Conservation (phyloP, 2,113 vertebrate genomes). For the Diphyllodes magnificus region DNA sequence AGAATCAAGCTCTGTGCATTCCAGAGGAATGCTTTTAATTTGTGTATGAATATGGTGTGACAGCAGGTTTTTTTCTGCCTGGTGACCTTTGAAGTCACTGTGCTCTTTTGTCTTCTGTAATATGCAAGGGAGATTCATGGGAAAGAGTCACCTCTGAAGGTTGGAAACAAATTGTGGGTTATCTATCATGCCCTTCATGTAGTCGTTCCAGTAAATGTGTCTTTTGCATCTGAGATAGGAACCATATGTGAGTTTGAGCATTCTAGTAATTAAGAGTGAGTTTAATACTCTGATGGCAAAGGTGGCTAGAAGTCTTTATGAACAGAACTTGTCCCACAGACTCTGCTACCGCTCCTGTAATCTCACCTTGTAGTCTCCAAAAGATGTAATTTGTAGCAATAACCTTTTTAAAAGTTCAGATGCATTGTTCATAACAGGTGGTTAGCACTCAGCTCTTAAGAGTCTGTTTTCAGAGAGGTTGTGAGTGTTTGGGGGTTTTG, state of each 20-base stretch:
- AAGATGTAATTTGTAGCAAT: background rate
- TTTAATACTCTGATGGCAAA: background rate
- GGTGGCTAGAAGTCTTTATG: background rate
- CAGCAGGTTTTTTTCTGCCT: background rate
- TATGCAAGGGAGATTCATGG: background rate
- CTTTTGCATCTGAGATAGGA: background rate
- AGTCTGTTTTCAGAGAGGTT: background rate
- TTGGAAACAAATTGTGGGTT: background rate
- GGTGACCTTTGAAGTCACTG: background rate
- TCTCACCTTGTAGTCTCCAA: background rate
- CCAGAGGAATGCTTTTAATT: background rate
- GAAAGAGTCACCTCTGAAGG: background rate
- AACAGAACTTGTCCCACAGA: background rate
- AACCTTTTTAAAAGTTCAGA: background rate
- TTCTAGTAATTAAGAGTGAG: conserved; percentile 3
- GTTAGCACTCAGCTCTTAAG: background rate
- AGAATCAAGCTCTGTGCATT: background rate
- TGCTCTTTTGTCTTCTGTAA: background rate
- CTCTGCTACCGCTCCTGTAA: background rate
- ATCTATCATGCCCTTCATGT: background rate
- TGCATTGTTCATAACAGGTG: background rate
- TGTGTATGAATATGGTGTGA: background rate
- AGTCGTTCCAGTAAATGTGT: background rate
- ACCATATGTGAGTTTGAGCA: background rate
- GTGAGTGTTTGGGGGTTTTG: background rate